A percentile compares a stretch with the other conserved stretches of the same genome.
phyloP scores from a whole-genome alignment of 2,797 vertebrate species.

The Tauraco hartlaubi region DNA sequence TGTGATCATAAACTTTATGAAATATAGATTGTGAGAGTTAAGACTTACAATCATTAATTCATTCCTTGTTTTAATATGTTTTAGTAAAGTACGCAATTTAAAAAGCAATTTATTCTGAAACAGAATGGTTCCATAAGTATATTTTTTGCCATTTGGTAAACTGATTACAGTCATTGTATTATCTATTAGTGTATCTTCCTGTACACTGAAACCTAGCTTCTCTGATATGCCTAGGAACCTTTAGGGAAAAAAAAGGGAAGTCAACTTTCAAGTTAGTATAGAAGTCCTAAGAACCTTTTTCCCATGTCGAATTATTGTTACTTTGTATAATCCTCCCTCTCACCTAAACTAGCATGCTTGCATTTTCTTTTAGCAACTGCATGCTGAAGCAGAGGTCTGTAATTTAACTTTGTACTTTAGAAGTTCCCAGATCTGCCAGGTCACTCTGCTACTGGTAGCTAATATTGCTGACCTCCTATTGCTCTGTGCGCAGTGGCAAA shows the following conservation, averaged over 20 bases:
- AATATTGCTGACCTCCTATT: conserved; percentile 68
- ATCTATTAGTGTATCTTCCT: background rate
- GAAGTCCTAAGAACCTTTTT: background rate
- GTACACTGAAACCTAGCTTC: background rate
- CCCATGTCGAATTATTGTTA: background rate
- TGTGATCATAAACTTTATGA: background rate
- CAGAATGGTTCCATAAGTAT: background rate
- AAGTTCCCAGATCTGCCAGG: conserved; percentile 21
- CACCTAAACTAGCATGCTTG: background rate
- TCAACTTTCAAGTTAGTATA: background rate
- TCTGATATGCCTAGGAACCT: background rate
- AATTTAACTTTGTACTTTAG: conserved; percentile 32
- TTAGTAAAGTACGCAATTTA: background rate
- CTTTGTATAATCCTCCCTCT: background rate
- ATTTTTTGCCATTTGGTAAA: background rate
- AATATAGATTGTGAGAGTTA: background rate
- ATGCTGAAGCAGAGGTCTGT: conserved; percentile 1
- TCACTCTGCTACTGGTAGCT: conserved; percentile 31
- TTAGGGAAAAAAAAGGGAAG: background rate
- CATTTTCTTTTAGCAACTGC: background rate
- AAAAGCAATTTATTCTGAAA: background rate
- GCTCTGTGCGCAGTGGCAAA: conserved; percentile 63
- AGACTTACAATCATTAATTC: background rate
- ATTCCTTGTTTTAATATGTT: background rate
- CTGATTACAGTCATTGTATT: background rate